Conservation (phyloP, 2,113 vertebrate species). For the Labrus mixtus region DNA sequence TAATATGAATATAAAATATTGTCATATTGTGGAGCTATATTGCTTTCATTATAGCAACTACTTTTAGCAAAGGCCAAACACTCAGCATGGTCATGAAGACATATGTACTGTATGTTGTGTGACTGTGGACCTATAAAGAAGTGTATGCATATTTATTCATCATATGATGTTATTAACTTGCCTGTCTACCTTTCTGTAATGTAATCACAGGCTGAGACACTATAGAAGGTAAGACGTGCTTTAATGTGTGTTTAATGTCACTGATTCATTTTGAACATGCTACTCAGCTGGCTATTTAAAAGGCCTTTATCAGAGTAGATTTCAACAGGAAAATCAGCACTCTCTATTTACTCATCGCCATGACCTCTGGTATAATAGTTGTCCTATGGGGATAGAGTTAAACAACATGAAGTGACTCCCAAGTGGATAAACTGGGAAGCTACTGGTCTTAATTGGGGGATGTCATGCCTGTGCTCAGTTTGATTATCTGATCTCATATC, state of each 20-base stretch:
- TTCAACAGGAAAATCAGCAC: slow-evolving; percentile 21
- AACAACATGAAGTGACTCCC: slow-evolving; percentile 22
- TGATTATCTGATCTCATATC: neutral
- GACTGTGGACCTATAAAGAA: neutral
- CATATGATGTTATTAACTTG: neutral
- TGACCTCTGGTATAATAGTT: slow-evolving; percentile 11
- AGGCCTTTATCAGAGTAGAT: slow-evolving; percentile 23
- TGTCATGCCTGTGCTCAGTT: neutral
- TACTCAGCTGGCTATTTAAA: slow-evolving; percentile 14
- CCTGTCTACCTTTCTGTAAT: neutral
- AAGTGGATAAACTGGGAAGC: neutral
- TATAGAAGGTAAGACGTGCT: neutral
- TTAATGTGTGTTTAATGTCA: neutral
- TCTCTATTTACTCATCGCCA: slow-evolving; percentile 15
- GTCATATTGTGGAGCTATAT: slow-evolving; percentile 12
- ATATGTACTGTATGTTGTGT: neutral
- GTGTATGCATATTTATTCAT: too few species aligned
- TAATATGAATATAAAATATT: slow-evolving; percentile 6
- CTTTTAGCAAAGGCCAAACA: neutral
- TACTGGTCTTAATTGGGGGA: slow-evolving; percentile 1
- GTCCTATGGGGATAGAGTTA: slow-evolving; percentile 37
- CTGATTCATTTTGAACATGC: slow-evolving; percentile 4
- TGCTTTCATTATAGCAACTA: slow-evolving; percentile 2
- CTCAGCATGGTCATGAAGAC: neutral
- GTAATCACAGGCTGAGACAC: too few species aligned